Percentiles rank a stretch among this genome's conserved stretches.
These are phyloP conservation scores for Urocynchramus pylzowi DNA, from an alignment of 2,113 vertebrate genomes.

Conservation along the genomic window DNA sequence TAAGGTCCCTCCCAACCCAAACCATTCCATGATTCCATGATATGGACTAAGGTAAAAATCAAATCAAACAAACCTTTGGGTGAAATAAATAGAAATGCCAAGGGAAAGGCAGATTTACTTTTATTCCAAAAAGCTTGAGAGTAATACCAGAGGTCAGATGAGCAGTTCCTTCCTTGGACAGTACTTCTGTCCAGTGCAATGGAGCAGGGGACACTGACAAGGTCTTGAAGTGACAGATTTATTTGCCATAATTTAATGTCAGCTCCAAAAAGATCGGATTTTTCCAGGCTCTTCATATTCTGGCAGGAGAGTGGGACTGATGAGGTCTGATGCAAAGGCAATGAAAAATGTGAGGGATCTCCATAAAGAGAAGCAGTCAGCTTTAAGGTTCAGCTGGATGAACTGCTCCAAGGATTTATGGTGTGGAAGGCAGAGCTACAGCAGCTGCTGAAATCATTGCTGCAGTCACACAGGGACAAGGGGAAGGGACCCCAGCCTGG, in stretches of 20 bases:
- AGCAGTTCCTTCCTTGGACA: not conserved
- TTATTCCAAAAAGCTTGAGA: not conserved
- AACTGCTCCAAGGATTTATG: slow-evolving; percentile 14
- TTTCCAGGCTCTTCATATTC: not conserved
- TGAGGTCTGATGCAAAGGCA: not conserved
- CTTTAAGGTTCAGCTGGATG: slow-evolving; percentile 12
- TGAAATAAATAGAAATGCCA: not conserved
- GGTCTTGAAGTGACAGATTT: not conserved
- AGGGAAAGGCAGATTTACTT: not conserved
- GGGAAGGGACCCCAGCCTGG: not conserved
- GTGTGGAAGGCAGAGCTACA: not conserved
- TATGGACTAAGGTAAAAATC: not conserved
- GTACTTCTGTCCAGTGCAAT: not conserved
- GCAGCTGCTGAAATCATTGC: not conserved
- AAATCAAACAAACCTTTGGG: not conserved
- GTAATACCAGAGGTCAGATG: not conserved
- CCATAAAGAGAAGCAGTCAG: not conserved
- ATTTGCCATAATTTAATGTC: not conserved
- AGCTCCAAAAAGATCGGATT: not conserved
- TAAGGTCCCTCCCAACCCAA: not conserved
- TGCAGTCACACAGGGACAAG: not conserved
- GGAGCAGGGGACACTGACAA: not conserved
- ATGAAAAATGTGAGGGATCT: slow-evolving; percentile 22
- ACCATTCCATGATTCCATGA: too few relatives aligned
- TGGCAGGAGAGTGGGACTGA: not conserved